Evolutionary conservation across 2,113 vertebrate species (phyloP), one percentile per base, ranked within the genome.

Genomic region (Cynocephalus volans): DNA sequence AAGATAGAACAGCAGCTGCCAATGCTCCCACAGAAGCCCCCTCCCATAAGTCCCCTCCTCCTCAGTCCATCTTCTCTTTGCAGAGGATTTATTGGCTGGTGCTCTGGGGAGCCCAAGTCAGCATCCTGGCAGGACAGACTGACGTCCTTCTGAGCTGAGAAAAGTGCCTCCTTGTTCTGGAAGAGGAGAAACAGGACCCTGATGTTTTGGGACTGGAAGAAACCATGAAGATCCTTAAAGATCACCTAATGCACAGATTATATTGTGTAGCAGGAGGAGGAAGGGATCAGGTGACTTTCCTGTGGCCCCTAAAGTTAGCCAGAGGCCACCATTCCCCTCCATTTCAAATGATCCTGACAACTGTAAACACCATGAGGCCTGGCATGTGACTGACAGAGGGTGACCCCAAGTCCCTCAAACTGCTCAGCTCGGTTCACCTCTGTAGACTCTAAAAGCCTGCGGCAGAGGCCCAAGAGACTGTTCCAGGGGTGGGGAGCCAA

Each of bases 201-300:
- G 58, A 48, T 3, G 23, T 17, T 41, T 10, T 8, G 31, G 41
- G 41, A 65, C 89, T 81, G n/a, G 77, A 69, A 31, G 24, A 73
- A 93, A 84, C 10, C 33, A 17, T 52, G 8, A 31, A 24, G 23
- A 45, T 11, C 26, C 24, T 23, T 58, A 26, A n/a, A 24, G 58
- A 17, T 11, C 54, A 7, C 12, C 15, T 19, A 6, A 12, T 0
- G 54, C 19, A 2, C 7, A 21, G 70, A 12, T 19, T 24, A 0
- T 8, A 26, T 1, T 36, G 31, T 6, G 23, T 4, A 52, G 85
- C 13, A 4, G 24, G 77, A 58, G 5, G 14, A 8, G 3, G 6
- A 23, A 13, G 69, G 50, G 31, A 6, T 1, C 19, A 4, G 81
- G 36, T 11, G 94, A 13, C 11, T 31, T 24, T 72, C n/a, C 54